Conservation (phyloP, 2,113 vertebrate genomes). For the Percina caprodes region DNA sequence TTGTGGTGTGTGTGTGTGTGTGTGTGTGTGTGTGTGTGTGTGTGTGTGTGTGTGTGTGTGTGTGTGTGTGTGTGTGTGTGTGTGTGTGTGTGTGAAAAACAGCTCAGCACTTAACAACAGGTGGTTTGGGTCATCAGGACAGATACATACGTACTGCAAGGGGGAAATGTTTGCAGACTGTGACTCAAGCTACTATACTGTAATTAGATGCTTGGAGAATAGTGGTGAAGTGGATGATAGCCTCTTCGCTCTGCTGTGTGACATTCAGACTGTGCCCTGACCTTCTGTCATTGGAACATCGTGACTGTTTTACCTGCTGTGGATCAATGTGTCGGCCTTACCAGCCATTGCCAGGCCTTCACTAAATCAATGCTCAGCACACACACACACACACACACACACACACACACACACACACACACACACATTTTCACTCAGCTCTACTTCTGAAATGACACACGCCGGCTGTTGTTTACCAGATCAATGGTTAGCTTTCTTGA, state of each 20-base stretch:
- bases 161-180: slow-evolving; percentile 12
- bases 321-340: slow-evolving; percentile 60
- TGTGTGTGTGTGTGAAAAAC: slow-evolving; percentile 20
- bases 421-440: not conserved
- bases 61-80: slow-evolving; percentile 1
- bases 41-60: not conserved
- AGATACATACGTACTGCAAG: slow-evolving; percentile 3
- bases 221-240: slow-evolving; percentile 26
- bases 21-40: slow-evolving; percentile 4
- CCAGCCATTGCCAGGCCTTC: slow-evolving; percentile 24
- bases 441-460: slow-evolving; percentile 15
- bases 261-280: slow-evolving; percentile 12
- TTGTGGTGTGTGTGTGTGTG: slow-evolving; percentile 24
- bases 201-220: slow-evolving; percentile 15
- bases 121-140: slow-evolving; percentile 60
- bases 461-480: slow-evolving; percentile 33
- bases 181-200: slow-evolving; percentile 15
- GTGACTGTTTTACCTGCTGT: slow-evolving; percentile 56
- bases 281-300: slow-evolving; percentile 32
- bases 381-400: not conserved
- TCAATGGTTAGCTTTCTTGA: slow-evolving; percentile 55
- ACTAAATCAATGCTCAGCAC: slow-evolving; percentile 56
- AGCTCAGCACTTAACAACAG: slow-evolving; percentile 64
- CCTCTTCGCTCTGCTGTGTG: not conserved
- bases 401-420: slow-evolving; percentile 2